phyloP scores from a whole-genome alignment of 2,888 invertebrate species.

The Toxonevra muliebris region DNA sequence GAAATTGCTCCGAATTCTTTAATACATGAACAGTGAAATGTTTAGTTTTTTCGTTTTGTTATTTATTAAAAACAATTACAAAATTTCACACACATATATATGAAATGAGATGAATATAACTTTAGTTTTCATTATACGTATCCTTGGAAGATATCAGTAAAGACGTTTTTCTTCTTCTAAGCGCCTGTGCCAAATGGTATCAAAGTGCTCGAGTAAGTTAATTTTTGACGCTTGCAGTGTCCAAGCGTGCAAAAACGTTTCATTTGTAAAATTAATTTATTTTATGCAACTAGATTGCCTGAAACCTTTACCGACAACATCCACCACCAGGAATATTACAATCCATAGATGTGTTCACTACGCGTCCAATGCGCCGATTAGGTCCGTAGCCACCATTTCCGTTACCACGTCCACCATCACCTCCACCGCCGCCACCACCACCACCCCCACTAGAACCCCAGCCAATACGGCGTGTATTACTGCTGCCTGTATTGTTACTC shows the following conservation, averaged over 20 bases:
- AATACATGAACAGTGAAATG: no score
- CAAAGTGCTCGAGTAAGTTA: no score
- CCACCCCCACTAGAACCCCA: conserved; percentile 42
- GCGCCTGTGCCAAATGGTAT: no score
- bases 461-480: conserved; percentile 30
- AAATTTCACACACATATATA: no score
- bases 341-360: conserved; percentile 42
- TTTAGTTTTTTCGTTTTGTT: no score
- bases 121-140: no score
- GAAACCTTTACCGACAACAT: conserved; percentile 44
- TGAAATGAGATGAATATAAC: no score
- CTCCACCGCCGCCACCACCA: conserved; percentile 43
- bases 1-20: background rate
- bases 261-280: no score
- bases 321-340: conserved; percentile 44
- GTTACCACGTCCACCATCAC: conserved; percentile 37
- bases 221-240: no score
- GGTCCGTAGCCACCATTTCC: conserved; percentile 41
- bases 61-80: no score
- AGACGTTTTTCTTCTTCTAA: background rate
- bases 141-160: no score
- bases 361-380: conserved; percentile 44
- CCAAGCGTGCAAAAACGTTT: no score
- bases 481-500: conserved; percentile 36
- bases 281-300: conserved; percentile 7